Evolutionary conservation across 2,888 invertebrate species (phyloP).

Genomic region (Protula sp.): DNA sequence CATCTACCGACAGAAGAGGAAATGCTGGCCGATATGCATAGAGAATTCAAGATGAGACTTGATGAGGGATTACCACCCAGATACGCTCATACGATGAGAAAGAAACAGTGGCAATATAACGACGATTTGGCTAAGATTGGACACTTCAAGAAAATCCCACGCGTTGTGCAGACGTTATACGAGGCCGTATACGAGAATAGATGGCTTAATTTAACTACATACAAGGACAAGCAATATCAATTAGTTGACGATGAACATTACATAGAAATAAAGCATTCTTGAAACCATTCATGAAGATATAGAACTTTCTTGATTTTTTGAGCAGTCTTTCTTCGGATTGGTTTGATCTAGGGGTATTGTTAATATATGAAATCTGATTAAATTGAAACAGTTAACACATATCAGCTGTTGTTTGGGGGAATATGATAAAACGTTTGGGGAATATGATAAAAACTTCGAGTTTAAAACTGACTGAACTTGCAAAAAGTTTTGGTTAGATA

Average conservation of each 20-base stretch:
- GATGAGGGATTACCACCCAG: conserved; percentile 64
- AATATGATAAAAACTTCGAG: no score
- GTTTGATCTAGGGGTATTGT: no score
- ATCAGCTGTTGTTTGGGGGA: no score
- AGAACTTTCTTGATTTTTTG: no score
- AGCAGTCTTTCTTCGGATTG: no score
- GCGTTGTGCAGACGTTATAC: conserved; percentile 69
- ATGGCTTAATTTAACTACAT: not conserved
- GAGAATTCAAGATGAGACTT: conserved; percentile 61
- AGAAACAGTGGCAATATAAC: conserved; percentile 68
- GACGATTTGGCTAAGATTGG: conserved; percentile 64
- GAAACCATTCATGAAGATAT: no score
- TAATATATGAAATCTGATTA: no score
- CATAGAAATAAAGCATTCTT: no score
- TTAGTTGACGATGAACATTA: not conserved
- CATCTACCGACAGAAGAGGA: conserved; percentile 61
- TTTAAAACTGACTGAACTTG: no score
- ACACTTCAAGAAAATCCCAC: conserved; percentile 62
- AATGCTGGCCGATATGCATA: conserved; percentile 66
- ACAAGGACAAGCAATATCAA: not conserved
- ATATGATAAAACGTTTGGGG: no score
- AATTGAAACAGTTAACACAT: no score
- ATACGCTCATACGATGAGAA: conserved; percentile 79
- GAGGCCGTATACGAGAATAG: conserved; percentile 54
- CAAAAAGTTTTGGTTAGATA: no score